Evolutionary conservation across 1,140 invertebrate species (phyloP), one percentile per base, ranked within the genome.

Genomic region (Neoseiulus cucumeris): DNA sequence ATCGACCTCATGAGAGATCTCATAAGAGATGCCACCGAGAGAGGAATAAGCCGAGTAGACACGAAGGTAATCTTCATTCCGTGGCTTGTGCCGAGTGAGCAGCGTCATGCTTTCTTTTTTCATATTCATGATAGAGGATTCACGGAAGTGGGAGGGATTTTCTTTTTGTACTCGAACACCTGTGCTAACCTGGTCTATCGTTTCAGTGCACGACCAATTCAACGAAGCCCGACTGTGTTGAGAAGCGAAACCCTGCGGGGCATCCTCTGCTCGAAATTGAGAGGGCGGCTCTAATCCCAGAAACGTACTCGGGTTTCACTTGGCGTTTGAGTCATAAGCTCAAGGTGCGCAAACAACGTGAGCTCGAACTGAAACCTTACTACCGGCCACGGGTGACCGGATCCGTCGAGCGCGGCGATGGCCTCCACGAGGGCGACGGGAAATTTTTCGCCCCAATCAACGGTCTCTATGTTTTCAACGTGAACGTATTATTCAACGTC

Each of bases 391-490:
- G 33, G 14, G 4, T 59, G 1, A 25, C 33, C 14, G 51, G 51
- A 17, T 25, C 51, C 6, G 17, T 59, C 51, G 51, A 59, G 51
- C 51, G 51, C 14, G 51, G 51, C 1, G 51, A 59, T 20, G 51
- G 51, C 5, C 51, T 59, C 33, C 51, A 33, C 22, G 51, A 25
- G 22, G 51, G 22, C 33, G 25, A n/a, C 14, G 51, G 51, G 14
- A 25, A 33, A 17, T 59, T 59, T 20, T 18, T 33, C 2, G 51
- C 51, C 2, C 51, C 51, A 9, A 33, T 33, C 51, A 33, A 33
- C 25, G 51, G 51, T 18, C 25, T 59, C 51, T 59, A 18, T 33
- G 51, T 59, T 17, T 59, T 59, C 51, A 59, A 59, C 33, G 51
- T 20, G 2, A 25, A 59, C 14, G 33, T 59, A 17, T 33, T 29